These are phyloP conservation scores for Pangasianodon hypophthalmus DNA, from an alignment of 2,113 vertebrate genomes.

Conservation along the genomic window DNA sequence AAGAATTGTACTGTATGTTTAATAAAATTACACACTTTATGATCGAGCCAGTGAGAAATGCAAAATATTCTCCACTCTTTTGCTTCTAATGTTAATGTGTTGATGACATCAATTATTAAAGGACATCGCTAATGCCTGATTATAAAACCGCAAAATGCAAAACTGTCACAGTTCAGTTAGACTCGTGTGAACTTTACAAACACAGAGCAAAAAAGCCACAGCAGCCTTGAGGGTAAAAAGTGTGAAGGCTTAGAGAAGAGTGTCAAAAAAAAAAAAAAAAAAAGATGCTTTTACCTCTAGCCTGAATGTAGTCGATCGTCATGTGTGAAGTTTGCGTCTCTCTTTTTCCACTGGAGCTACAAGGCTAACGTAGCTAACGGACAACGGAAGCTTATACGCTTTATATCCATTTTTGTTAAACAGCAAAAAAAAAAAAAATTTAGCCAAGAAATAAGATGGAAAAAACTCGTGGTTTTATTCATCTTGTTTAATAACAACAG, in stretches of 20 bases:
- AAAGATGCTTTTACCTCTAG: not conserved
- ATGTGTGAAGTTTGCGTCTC: too few relatives aligned
- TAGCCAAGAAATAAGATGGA: too few relatives aligned
- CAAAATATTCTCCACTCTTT: not conserved
- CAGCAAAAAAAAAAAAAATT: too few relatives aligned
- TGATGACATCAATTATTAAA: not conserved
- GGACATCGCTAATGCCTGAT: not conserved
- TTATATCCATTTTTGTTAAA: too few relatives aligned
- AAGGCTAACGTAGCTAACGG: too few relatives aligned
- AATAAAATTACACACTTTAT: not conserved
- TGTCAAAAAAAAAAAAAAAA: not conserved
- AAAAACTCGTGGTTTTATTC: too few relatives aligned
- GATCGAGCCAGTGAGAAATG: not conserved
- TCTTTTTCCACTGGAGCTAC: too few relatives aligned
- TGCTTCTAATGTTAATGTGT: not conserved
- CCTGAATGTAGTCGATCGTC: too few relatives aligned
- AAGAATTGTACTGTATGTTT: not conserved
- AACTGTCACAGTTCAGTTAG: not conserved
- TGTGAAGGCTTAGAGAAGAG: not conserved
- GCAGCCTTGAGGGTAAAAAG: not conserved
- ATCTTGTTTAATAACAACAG: too few relatives aligned
- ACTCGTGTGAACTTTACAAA: not conserved
- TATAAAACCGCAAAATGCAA: not conserved
- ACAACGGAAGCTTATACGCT: too few relatives aligned
- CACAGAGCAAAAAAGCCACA: not conserved